These are phyloP conservation scores for Anseranas semipalmata DNA, from an alignment of 2,113 vertebrate genomes.

Conservation along the genomic window DNA sequence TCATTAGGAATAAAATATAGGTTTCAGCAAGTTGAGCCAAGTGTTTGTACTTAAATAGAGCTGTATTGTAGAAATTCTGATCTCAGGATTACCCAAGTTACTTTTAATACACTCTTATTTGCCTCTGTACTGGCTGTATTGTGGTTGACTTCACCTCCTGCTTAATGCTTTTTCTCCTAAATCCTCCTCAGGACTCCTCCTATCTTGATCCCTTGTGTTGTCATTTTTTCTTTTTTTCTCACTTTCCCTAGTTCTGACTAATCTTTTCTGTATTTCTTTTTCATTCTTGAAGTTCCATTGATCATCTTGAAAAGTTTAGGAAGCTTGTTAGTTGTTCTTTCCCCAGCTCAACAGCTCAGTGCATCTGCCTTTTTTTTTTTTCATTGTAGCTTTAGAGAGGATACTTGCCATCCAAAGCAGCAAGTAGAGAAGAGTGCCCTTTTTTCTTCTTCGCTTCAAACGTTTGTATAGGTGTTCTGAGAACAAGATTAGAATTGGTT, in stretches of 20 bases:
- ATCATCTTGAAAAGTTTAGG: not conserved
- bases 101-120: not conserved
- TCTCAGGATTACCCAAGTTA: not conserved
- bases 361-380: not conserved
- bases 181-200: not conserved
- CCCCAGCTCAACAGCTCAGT: not conserved
- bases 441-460: not conserved
- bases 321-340: conserved; percentile 3
- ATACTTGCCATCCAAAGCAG: not conserved
- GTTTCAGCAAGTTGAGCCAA: not conserved
- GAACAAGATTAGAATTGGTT: not conserved
- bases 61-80: not conserved
- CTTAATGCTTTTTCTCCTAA: not conserved
- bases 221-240: not conserved
- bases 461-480: not conserved
- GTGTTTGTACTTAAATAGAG: not conserved
- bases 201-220: not conserved
- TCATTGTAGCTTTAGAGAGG: not conserved
- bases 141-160: not conserved
- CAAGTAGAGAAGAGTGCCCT: not conserved
- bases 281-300: not conserved
- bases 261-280: not conserved
- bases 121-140: not conserved
- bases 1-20: not conserved
- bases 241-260: not conserved